Base-by-base conservation (phyloP, 2,113 vertebrate genomes). In the Phylloscopus trochiloides region DNA sequence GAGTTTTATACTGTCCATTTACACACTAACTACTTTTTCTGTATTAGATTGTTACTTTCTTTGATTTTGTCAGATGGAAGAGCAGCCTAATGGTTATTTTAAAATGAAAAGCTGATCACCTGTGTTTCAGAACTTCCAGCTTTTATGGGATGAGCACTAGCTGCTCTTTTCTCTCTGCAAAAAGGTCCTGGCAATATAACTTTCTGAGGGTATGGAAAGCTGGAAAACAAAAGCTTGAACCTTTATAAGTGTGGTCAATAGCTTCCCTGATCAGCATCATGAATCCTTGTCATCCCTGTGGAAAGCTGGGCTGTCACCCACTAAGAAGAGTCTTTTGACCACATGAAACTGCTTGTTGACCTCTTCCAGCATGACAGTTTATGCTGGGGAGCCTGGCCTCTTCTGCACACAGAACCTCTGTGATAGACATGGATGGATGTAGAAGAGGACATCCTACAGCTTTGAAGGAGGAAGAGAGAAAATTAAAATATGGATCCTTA, bases 381-480 rank as follows among this genome's bases (percentile, higher is more conserved):
- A n/a, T 1, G 6, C 0, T 51, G 77, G 52, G 29, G 38, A 74
- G 32, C 52, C 10, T 2, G 1, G 42, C 12, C 40, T 50, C 47
- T 83, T 58, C 68, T 66, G 47, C 28, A 31, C 16, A 17, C 20
- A 48, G 28, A 72, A 84, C n/a, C 29, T 52, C 18, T 68, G 1
- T 61, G 42, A 48, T 0, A 83, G 54, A 65, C 11, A 16, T 9
- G 25, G n/a, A 25, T 17, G 29, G n/a, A 26, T 11, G 14, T 25
- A 67, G 43, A 71, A 71, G 14, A 88, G 34, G 32, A 57, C 42
- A 72, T 85, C 31, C 15, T 63, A 51, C 4, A n/a, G 45, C 45
- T 86, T 13, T 70, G 47, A 77, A 76, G 50, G 22, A 73, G 34
- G 26, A 84, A 58, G 38, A 55, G 17, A 85, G n/a, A 9, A 63